phyloP scores from a whole-genome alignment of 2,888 invertebrate species.

The Tryphoninae sp. region DNA sequence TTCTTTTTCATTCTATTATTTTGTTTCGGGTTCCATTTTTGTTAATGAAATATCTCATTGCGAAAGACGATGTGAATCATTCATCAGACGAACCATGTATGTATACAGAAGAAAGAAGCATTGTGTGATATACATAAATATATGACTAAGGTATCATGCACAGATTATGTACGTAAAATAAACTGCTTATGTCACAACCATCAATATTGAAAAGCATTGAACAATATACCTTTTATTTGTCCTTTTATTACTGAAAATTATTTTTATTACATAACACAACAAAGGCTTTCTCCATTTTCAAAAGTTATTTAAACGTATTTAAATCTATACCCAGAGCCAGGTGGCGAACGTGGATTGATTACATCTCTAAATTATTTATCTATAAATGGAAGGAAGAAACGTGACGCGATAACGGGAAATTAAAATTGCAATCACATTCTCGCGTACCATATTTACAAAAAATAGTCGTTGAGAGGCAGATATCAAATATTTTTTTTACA shows the following conservation, averaged over 20 bases:
- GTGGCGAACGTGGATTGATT: constrained; percentile 25
- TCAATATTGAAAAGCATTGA: background rate
- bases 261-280: constrained; percentile 30
- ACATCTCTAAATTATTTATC: constrained; percentile 27
- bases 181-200: constrained; percentile 56
- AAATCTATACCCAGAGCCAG: constrained; percentile 12
- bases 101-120: constrained; percentile 53
- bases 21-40: background rate
- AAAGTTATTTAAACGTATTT: constrained; percentile 29
- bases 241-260: constrained; percentile 51
- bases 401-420: constrained; percentile 40
- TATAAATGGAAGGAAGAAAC: constrained; percentile 43
- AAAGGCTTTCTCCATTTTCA: constrained; percentile 9
- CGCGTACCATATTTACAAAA: constrained; percentile 59
- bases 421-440: constrained; percentile 11
- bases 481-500: constrained; percentile 55
- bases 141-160: constrained; percentile 56
- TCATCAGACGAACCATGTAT: constrained; percentile 40
- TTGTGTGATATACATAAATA: constrained; percentile 60
- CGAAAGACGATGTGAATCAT: constrained; percentile 32
- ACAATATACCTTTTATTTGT: constrained; percentile 5
- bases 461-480: constrained; percentile 41
- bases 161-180: constrained; percentile 64
- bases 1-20: constrained; percentile 15
- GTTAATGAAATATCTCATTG: constrained; percentile 16